phyloP scores from a whole-genome alignment of 2,113 vertebrate species.

The Phycodurus eques region DNA sequence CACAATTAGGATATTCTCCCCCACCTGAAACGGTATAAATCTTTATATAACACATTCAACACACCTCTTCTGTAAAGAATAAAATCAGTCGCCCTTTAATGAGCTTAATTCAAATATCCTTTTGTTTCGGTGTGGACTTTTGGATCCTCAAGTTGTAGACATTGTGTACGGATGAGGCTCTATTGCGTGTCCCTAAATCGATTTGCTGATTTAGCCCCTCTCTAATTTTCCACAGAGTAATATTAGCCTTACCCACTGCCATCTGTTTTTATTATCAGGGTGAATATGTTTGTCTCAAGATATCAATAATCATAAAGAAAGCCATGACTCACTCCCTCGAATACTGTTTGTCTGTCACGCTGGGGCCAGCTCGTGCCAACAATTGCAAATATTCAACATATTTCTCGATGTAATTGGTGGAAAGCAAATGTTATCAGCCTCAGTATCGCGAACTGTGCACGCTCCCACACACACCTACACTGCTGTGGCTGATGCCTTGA shows the following conservation, averaged over 20 bases:
- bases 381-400: conserved; percentile 26
- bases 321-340: conserved; percentile 51
- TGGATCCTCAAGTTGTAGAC: conserved; percentile 15
- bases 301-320: conserved; percentile 98
- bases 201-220: conserved; percentile 86
- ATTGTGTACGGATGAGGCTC: conserved; percentile 30
- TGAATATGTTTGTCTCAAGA: conserved; percentile 95
- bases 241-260: conserved; percentile 86
- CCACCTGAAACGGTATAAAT: conserved; percentile 42
- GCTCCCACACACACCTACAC: conserved; percentile 18
- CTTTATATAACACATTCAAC: conserved; percentile 10
- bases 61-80: conserved; percentile 28
- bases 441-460: conserved; percentile 43
- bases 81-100: conserved; percentile 20
- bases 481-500: conserved; percentile 54
- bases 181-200: conserved; percentile 35
- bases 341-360: conserved; percentile 27
- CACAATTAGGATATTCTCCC: conserved; percentile 54
- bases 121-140: conserved; percentile 9
- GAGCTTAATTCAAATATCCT: conserved; percentile 15
- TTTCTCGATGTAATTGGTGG: conserved; percentile 43
- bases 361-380: conserved; percentile 16
- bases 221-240: conserved; percentile 84
- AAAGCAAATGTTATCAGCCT: conserved; percentile 54
- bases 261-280: conserved; percentile 93